A percentile compares a stretch with the other conserved stretches of the same genome.
Evolutionary conservation across 1,140 invertebrate genomes (phyloP).

Genomic region (Goniozus legneri): DNA sequence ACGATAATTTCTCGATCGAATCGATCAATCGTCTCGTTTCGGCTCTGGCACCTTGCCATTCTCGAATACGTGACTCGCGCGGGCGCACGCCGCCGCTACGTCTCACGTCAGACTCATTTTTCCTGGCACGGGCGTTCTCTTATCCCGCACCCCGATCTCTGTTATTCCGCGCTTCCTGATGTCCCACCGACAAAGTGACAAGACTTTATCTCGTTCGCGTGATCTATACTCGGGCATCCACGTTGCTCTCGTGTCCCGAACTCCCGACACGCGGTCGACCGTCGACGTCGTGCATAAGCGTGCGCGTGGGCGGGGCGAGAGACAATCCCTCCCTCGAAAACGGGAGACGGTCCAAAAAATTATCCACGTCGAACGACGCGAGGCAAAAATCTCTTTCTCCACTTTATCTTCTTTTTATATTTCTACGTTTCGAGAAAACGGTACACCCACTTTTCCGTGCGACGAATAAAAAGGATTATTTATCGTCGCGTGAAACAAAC

Average conservation of each 20-base stretch:
- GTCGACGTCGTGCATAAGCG: slow-evolving; percentile 26
- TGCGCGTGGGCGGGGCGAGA: slow-evolving; percentile 26
- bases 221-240: too few relatives aligned
- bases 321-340: too few relatives aligned
- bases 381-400: background rate
- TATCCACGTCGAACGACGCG: slow-evolving; percentile 5
- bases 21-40: too few relatives aligned
- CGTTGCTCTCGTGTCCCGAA: too few relatives aligned
- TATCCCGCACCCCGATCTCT: slow-evolving; percentile 24
- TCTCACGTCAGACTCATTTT: too few relatives aligned
- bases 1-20: too few relatives aligned
- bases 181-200: slow-evolving; percentile 30
- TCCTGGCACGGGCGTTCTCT: too few relatives aligned
- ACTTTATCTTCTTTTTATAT: slow-evolving; percentile 13
- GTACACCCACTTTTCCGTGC: background rate
- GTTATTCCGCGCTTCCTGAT: slow-evolving; percentile 22
- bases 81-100: too few relatives aligned
- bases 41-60: too few relatives aligned
- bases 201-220: slow-evolving; percentile 24
- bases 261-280: too few relatives aligned
- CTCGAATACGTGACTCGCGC: too few relatives aligned
- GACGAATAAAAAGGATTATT: background rate
- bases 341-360: slow-evolving; percentile 9
- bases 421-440: slow-evolving; percentile 5
- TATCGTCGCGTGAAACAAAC: background rate